phyloP scores from a whole-genome alignment of 1,140 invertebrate species.

The Lordiphosa mommai region DNA sequence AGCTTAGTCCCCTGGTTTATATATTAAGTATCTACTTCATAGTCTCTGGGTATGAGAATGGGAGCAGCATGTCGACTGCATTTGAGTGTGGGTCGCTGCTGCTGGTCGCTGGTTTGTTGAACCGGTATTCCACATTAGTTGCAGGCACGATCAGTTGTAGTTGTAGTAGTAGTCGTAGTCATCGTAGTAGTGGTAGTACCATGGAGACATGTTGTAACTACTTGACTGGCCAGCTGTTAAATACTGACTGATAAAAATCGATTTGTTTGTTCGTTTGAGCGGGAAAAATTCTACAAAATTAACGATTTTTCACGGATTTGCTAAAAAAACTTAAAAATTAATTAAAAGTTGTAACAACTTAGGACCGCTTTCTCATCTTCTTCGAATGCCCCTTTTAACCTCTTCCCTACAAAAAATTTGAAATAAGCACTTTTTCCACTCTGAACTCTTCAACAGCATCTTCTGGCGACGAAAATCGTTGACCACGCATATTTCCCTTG shows the following conservation, averaged over 20 bases:
- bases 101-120: constrained; percentile 39
- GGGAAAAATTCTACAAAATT: constrained; percentile 3
- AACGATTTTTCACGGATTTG: background rate
- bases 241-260: constrained; percentile 7
- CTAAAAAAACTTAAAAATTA: background rate
- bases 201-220: constrained; percentile 3
- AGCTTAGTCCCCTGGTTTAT: too few species aligned
- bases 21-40: background rate
- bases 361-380: too few species aligned
- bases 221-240: constrained; percentile 2
- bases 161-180: background rate
- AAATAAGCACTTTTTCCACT: too few species aligned
- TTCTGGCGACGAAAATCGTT: too few species aligned
- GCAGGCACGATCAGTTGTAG: constrained; percentile 18
- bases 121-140: constrained; percentile 57
- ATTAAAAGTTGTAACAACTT: too few species aligned
- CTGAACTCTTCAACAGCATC: too few species aligned
- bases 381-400: too few species aligned
- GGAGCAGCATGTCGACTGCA: constrained; percentile 48
- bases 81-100: constrained; percentile 18
- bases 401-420: too few species aligned
- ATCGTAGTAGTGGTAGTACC: background rate
- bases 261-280: background rate
- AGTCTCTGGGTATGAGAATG: constrained; percentile 50
- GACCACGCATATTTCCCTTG: too few species aligned